These are phyloP conservation scores for Lepus timidus DNA, from an alignment of 2,113 vertebrate genomes.

Conservation along the genomic window DNA sequence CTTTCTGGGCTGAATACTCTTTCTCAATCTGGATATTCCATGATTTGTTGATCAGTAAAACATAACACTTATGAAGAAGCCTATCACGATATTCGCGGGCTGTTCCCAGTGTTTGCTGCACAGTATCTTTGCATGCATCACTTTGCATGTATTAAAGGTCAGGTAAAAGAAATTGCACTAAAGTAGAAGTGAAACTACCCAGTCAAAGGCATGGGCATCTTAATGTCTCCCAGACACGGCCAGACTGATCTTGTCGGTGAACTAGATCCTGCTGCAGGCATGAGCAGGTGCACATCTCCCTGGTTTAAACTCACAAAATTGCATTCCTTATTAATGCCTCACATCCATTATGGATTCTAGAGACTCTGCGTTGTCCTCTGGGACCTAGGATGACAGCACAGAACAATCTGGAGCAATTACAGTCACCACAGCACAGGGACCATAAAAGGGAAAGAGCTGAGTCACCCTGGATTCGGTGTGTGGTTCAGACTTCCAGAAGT, in stretches of 20 bases:
- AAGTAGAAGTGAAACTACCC: not conserved
- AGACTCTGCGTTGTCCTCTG: not conserved
- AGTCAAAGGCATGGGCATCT: not conserved
- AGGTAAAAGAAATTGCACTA: not conserved
- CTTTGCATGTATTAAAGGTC: not conserved
- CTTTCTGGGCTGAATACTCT: not conserved
- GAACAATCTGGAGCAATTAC: not conserved
- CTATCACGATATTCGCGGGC: too few species aligned
- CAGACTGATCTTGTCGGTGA: not conserved
- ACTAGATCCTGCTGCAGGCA: not conserved
- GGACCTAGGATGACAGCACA: not conserved
- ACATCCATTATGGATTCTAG: not conserved
- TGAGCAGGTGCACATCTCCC: not conserved
- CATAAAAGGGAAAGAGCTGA: not conserved
- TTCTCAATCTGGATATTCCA: not conserved
- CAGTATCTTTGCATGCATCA: too few species aligned
- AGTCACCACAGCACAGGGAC: too few species aligned
- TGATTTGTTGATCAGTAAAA: constrained; percentile 1
- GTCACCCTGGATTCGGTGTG: not conserved
- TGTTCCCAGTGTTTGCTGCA: not conserved
- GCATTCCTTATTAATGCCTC: not conserved
- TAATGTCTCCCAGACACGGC: not conserved
- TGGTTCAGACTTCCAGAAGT: not conserved
- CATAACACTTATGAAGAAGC: not conserved
- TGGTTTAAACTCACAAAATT: not conserved